Conservation (phyloP, 2,113 vertebrate genomes). For the Nesogale talazaci region DNA sequence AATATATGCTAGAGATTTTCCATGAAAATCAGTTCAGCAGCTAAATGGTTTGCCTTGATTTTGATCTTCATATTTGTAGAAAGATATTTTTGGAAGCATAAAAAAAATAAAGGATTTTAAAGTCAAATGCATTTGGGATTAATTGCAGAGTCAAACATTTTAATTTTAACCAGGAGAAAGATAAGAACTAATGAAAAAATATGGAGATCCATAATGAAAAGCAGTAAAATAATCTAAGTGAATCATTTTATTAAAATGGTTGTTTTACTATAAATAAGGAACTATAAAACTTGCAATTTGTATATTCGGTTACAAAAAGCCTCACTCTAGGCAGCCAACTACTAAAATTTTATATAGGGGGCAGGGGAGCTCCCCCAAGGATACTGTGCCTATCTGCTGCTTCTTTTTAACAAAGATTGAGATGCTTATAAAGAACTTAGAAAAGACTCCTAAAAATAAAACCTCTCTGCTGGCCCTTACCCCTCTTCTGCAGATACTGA, state of each 20-base stretch:
- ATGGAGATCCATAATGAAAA: constrained; percentile 79
- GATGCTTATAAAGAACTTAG: constrained; percentile 78
- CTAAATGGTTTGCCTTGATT: constrained; percentile 39
- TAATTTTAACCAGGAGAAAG: constrained; percentile 74
- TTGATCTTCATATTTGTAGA: constrained; percentile 43
- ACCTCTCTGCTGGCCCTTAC: neutral
- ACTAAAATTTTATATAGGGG: constrained; percentile 79
- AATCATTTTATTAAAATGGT: constrained; percentile 81
- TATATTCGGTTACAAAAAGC: constrained; percentile 73
- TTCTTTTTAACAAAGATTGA: constrained; percentile 80
- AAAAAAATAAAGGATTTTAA: constrained; percentile 37
- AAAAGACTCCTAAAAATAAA: constrained; percentile 76
- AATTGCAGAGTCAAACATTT: constrained; percentile 66
- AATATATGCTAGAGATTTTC: constrained; percentile 29
- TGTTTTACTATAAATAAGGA: constrained; percentile 81
- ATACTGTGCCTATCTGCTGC: constrained; percentile 71
- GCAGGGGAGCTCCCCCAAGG: constrained; percentile 73
- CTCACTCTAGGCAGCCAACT: constrained; percentile 73
- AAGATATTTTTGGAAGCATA: constrained; percentile 55
- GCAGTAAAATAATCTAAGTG: constrained; percentile 79
- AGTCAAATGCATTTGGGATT: constrained; percentile 70
- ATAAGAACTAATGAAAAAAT: constrained; percentile 75
- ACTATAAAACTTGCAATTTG: constrained; percentile 79
- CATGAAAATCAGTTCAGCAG: constrained; percentile 2
- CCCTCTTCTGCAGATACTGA: neutral